Conservation (phyloP, 1,140 invertebrate species). For the Caerostris extrusa region DNA sequence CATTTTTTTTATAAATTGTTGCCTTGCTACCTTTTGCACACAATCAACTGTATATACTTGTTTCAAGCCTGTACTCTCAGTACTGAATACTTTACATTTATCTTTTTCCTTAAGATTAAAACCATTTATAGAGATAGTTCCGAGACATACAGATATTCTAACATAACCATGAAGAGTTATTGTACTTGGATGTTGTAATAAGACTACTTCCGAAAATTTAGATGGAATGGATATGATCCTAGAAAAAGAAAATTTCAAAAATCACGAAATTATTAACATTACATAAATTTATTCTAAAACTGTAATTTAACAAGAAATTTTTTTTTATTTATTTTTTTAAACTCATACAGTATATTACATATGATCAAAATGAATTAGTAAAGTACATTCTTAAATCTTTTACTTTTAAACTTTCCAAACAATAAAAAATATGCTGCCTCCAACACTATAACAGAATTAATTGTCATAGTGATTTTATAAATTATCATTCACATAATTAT, state of each 20-base stretch:
- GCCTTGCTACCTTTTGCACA: neutral
- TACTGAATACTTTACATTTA: constrained; percentile 7
- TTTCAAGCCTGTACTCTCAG: neutral
- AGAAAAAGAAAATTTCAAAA: neutral
- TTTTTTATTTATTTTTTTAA: too few relatives aligned
- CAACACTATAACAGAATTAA: too few relatives aligned
- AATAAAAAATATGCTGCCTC: too few relatives aligned
- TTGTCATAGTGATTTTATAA: too few relatives aligned
- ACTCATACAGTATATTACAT: too few relatives aligned
- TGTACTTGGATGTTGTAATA: neutral
- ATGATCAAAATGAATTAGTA: too few relatives aligned
- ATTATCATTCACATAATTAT: too few relatives aligned
- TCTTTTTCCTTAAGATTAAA: neutral
- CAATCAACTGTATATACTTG: neutral
- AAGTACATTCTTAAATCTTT: too few relatives aligned
- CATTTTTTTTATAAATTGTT: neutral
- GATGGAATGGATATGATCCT: neutral
- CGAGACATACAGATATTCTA: neutral
- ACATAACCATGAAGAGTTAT: constrained; percentile 34
- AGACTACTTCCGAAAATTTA: constrained; percentile 9
- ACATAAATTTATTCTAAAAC: too few relatives aligned
- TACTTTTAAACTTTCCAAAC: too few relatives aligned
- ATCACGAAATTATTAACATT: too few relatives aligned
- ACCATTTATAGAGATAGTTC: neutral
- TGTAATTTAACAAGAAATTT: too few relatives aligned